These are phyloP conservation scores for Spialia ferax DNA, from an alignment of 2,888 invertebrate genomes.

Conservation along the genomic window DNA sequence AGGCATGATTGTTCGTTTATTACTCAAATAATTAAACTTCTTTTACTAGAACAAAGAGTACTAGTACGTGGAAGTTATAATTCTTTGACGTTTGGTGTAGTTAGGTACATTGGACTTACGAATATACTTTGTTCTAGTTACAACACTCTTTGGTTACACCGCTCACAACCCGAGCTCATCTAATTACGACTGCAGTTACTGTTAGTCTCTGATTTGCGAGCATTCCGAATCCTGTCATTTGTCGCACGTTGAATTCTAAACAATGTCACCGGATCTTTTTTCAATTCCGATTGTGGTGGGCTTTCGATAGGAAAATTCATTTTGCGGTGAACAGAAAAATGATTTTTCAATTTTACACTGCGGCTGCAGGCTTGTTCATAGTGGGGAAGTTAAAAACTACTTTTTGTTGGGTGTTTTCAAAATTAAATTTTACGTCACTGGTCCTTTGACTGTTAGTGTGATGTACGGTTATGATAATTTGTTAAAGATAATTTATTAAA, in stretches of 20 bases:
- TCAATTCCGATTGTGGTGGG: slow-evolving; percentile 29
- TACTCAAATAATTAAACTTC: no score
- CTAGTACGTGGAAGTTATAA: background rate
- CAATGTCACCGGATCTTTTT: slow-evolving; percentile 14
- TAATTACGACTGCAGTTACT: background rate
- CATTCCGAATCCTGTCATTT: slow-evolving; percentile 13
- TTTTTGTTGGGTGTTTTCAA: slow-evolving; percentile 1
- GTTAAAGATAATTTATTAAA: no score
- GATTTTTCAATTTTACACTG: slow-evolving; percentile 31
- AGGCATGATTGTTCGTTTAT: no score
- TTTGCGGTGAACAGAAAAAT: slow-evolving; percentile 29
- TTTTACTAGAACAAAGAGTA: no score
- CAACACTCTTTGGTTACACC: no score
- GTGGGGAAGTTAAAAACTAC: slow-evolving; percentile 26
- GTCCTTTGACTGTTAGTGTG: background rate
- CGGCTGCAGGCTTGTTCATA: slow-evolving; percentile 12
- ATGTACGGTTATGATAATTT: no score
- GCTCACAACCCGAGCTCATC: background rate
- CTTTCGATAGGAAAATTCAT: slow-evolving; percentile 24
- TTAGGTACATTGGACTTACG: no score
- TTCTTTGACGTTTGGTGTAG: no score
- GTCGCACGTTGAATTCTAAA: slow-evolving; percentile 25
- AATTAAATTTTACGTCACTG: background rate
- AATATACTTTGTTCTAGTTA: no score
- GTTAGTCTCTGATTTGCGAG: background rate